Conservation (phyloP, 1,140 invertebrate species). For the Aporrectodea caliginosa region DNA sequence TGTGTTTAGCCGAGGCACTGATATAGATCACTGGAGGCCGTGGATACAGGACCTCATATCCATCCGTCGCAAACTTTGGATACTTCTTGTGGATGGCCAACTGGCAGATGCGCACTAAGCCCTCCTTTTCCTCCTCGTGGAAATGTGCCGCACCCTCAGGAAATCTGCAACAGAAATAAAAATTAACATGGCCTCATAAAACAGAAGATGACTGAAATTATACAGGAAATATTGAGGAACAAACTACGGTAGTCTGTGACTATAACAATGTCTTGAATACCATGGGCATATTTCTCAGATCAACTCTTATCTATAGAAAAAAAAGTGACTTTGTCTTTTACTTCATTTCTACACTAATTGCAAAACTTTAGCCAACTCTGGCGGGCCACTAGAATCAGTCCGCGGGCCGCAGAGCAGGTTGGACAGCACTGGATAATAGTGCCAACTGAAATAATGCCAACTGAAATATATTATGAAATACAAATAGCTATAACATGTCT, state of each 20-base stretch:
- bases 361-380: too few species aligned
- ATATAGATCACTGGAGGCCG: conserved; percentile 77
- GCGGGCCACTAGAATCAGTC: too few species aligned
- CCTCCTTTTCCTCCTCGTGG: conserved; percentile 73
- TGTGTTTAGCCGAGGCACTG: conserved; percentile 69
- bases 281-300: conserved; percentile 15
- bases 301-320: neutral
- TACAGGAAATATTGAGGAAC: neutral
- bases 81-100: conserved; percentile 76
- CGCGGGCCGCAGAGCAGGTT: too few species aligned
- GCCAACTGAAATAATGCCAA: too few species aligned
- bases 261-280: neutral
- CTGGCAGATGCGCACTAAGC: conserved; percentile 70
- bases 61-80: conserved; percentile 74
- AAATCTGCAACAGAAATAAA: conserved; percentile 57
- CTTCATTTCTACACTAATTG: too few species aligned
- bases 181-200: too few species aligned
- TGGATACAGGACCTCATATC: conserved; percentile 69
- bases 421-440: too few species aligned
- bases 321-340: too few species aligned
- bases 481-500: too few species aligned
- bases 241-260: neutral
- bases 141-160: conserved; percentile 69
- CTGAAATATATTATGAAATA: too few species aligned
- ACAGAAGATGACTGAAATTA: too few species aligned